Base-by-base conservation (phyloP, 2,888 invertebrate species). In the Sinohyriopsis cumingii region DNA sequence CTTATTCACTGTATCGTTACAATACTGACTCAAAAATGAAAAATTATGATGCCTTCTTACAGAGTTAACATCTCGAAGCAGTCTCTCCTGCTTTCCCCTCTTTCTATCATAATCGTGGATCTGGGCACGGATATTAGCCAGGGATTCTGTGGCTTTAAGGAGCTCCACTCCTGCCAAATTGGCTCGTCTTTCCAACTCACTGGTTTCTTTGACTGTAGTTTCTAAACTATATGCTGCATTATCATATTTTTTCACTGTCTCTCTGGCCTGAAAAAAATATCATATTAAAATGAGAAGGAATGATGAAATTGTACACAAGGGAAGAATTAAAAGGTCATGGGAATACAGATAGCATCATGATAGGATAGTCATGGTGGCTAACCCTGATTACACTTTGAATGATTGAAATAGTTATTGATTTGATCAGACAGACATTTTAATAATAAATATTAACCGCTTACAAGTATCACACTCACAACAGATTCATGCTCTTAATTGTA, bases 161-260 rank as follows among this genome's bases (percentile, higher is more conserved):
- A 88, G 79, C 73, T 86, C 82, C 9, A 84, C 73, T 3, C 86
- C 87, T 5, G 86, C 84, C 56, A 85, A 75, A 65, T 85, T 84
- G 6, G 88, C 86, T 57, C 88, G 73, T 59, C 81, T 80, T 69
- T 88, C 87, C 63, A 89, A 75, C 73, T 87, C 87, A 45, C 81
- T 79, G 0, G 85, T 82, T 63, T 88, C 88, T 63, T 81, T 80
- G 5, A 82, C 72, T 0, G 85, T 84, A 55, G 72, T 78, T 60
- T 82, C 78, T 15, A 85, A 72, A n/a, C 78, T 79, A 25, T 69
- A 62, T 33, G 80, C 71, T n/a, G 86, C 87, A 65, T 80, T 81
- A 69, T 86, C 84, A 71, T 84, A 86, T 19, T 82, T 79, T 25
- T 77, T 71, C 45, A 86, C 80, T 6, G 86, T 85, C 24, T 84